These are phyloP conservation scores for Atrichornis clamosus DNA, from an alignment of 2,113 vertebrate species.

Conservation along the genomic window DNA sequence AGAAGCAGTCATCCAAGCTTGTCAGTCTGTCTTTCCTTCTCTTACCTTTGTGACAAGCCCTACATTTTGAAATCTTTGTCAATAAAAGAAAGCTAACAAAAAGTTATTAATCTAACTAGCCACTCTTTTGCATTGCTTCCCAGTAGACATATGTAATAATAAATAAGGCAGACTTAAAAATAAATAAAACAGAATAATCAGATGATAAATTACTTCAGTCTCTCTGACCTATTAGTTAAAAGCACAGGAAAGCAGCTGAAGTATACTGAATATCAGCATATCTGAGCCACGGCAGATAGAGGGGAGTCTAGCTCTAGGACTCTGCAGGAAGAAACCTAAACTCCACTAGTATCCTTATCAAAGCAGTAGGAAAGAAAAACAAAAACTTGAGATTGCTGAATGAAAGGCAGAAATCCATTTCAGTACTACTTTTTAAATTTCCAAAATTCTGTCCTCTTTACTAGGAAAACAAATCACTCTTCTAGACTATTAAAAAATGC, in stretches of 20 bases:
- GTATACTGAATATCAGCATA: background rate
- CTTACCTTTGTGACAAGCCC: fast-evolving
- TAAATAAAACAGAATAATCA: background rate
- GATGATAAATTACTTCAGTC: background rate
- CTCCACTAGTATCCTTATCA: background rate
- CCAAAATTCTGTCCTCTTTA: background rate
- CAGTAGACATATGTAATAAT: background rate
- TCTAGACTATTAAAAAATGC: background rate
- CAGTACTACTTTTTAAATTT: background rate
- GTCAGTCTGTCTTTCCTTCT: background rate
- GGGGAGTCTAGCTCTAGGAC: background rate
- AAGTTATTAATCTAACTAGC: background rate
- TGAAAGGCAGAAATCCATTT: background rate
- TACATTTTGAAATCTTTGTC: background rate
- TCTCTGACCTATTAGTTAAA: background rate
- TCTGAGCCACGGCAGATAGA: background rate
- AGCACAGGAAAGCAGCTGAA: background rate
- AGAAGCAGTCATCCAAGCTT: background rate
- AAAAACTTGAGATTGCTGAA: background rate
- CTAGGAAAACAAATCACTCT: background rate
- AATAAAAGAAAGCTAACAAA: background rate
- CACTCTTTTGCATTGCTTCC: background rate
- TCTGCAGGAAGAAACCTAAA: background rate
- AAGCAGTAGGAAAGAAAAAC: background rate
- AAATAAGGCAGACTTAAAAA: background rate